Base-by-base conservation (phyloP, 2,888 invertebrate genomes). In the Chaitophorus viminalis region DNA sequence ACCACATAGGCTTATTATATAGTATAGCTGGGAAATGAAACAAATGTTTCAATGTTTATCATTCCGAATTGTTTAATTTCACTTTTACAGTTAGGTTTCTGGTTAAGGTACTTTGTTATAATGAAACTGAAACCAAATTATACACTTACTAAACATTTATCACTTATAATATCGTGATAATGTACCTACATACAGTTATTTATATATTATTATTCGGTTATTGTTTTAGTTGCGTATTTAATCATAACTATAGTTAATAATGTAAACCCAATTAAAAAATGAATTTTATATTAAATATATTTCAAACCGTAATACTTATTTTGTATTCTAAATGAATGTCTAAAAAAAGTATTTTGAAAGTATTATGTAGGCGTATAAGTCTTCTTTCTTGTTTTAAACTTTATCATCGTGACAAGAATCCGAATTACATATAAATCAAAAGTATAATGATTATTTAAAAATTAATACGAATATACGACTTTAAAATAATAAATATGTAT, bases 341-440 rank as follows among this genome's bases (percentile, higher is more conserved):
- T 25, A 21, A 33, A 75, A 31, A 60, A 75, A 83, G 74, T 74
- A 75, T 65, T 60, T 39, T 14, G 1, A 75, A 75, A 83, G 65
- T 39, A 75, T 76, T 75, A 39, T 39, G 21, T 39, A 36, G 11
- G 25, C 21, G 72, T 60, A 11, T 52, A 25, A 1, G 60, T 82
- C 18, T 21, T 1, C 6, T 31, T 84, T 84, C 39, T 60, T 83
- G 75, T 83, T 83, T 75, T 8, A 74, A 83, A 83, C 75, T 76
- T 76, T 39, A 76, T 39, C 4, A 3, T 39, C 36, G 36, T 75
- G 65, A 75, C 75, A n/a, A 60, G 83, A 75, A 83, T 83, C 36
- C 29, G 8, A 65, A 76, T 52, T 60, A 60, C 17, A 21, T 14
- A 21, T 14, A 21, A 83, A 65, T 39, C 29, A 2, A 39, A 29